phyloP scores from a whole-genome alignment of 2,113 vertebrate genomes.

The Solea senegalensis region DNA sequence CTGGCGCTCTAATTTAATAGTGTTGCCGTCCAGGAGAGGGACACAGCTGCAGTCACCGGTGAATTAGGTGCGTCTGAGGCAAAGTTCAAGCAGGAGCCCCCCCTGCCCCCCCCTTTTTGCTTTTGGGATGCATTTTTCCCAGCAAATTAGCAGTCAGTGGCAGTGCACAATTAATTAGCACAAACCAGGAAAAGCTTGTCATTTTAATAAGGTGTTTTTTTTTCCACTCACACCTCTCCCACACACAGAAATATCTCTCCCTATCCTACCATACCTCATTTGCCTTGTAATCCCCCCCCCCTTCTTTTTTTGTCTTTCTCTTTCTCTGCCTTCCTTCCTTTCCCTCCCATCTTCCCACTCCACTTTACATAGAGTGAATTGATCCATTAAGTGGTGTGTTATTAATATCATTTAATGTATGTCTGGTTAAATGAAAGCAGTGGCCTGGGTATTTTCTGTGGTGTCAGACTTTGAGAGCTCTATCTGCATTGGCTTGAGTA shows the following conservation, averaged over 20 bases:
- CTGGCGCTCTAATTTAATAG: conserved; percentile 97
- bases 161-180: conserved; percentile 92
- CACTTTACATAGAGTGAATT: conserved; percentile 91
- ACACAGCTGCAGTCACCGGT: conserved; percentile 86
- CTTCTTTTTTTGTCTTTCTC: conserved; percentile 65
- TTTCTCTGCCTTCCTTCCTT: conserved; percentile 55
- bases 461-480: conserved; percentile 77
- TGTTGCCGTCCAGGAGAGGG: conserved; percentile 86
- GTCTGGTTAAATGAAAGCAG: conserved; percentile 90
- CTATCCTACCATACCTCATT: conserved; percentile 56
- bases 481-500: conserved; percentile 71
- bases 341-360: conserved; percentile 75
- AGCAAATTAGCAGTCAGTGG: conserved; percentile 93
- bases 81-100: conserved; percentile 91
- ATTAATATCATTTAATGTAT: conserved; percentile 95
- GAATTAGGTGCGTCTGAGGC: conserved; percentile 89
- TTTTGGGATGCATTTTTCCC: conserved; percentile 89
- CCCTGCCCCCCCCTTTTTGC: conserved; percentile 55
- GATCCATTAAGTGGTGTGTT: conserved; percentile 92
- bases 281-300: conserved; percentile 70
- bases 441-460: conserved; percentile 78
- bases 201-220: conserved; percentile 90
- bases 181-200: conserved; percentile 95
- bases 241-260: conserved; percentile 61
- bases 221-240: conserved; percentile 54